A percentile compares a stretch with the other conserved stretches of the same genome.
phyloP scores from a whole-genome alignment of 2,888 invertebrate genomes.

The Trichopria drosophilae region DNA sequence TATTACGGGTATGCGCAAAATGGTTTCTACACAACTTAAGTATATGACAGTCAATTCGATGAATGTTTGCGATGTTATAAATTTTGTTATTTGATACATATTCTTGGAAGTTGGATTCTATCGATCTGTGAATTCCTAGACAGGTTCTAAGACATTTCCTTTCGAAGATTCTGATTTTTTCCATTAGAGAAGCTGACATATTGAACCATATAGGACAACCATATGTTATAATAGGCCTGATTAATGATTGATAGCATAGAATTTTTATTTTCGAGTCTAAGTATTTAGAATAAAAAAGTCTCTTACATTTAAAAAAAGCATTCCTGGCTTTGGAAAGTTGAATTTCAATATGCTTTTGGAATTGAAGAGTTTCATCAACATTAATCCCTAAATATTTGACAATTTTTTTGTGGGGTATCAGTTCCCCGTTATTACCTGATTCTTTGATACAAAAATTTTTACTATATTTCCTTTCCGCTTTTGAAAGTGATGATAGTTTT shows the following conservation, averaged over 20 bases:
- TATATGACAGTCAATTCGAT: constrained; percentile 17
- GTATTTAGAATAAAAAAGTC: constrained; percentile 24
- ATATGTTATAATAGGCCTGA: constrained; percentile 33
- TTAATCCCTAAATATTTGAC: constrained; percentile 31
- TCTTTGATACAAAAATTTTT: too few species aligned
- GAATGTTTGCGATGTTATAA: constrained; percentile 15
- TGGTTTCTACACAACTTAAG: constrained; percentile 19
- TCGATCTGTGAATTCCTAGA: constrained; percentile 9
- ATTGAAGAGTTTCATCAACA: constrained; percentile 21
- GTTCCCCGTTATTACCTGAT: too few species aligned
- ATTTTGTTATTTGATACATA: constrained; percentile 11
- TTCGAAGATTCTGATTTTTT: constrained; percentile 29
- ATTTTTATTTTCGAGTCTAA: constrained; percentile 24
- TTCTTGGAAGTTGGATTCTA: constrained; percentile 13
- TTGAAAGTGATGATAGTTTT: too few species aligned
- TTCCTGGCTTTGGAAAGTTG: constrained; percentile 30
- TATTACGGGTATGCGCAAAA: not conserved
- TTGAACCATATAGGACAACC: constrained; percentile 29
- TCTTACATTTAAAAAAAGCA: constrained; percentile 11
- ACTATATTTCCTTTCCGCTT: too few species aligned
- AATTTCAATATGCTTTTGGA: not conserved
- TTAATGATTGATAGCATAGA: constrained; percentile 28
- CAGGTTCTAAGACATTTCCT: constrained; percentile 28
- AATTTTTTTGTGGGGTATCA: constrained; percentile 14
- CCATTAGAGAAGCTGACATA: constrained; percentile 22